Conservation (phyloP, 2,888 invertebrate genomes). For the Furcula furcula region DNA sequence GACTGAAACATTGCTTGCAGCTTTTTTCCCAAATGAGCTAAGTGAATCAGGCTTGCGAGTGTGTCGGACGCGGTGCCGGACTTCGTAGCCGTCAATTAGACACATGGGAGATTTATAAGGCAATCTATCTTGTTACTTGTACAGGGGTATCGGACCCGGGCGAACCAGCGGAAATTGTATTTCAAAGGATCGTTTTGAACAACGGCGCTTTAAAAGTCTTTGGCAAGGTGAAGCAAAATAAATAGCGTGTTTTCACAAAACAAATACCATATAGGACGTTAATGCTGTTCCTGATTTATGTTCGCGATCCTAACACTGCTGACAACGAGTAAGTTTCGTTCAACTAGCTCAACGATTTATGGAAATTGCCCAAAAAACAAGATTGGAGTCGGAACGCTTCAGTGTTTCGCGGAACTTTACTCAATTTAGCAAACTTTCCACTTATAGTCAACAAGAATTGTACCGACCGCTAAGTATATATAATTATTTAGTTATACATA, state of each 20-base stretch:
- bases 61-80: slow-evolving; percentile 37
- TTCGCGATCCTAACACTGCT: slow-evolving; percentile 22
- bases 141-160: slow-evolving; percentile 37
- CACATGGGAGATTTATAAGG: slow-evolving; percentile 72
- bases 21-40: slow-evolving; percentile 45
- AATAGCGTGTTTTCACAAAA: slow-evolving; percentile 37
- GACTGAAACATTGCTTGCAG: slow-evolving; percentile 34
- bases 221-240: slow-evolving; percentile 36
- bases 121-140: slow-evolving; percentile 68
- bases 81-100: slow-evolving; percentile 73
- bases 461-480: no score
- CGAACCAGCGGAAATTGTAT: slow-evolving; percentile 61
- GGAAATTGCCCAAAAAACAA: slow-evolving; percentile 21
- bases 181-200: slow-evolving; percentile 50
- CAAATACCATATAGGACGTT: slow-evolving; percentile 37
- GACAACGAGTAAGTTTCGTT: slow-evolving; percentile 30
- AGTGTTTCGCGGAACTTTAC: slow-evolving; percentile 1
- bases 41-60: slow-evolving; percentile 55
- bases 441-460: background rate
- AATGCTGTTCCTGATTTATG: slow-evolving; percentile 37
- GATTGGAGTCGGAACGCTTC: slow-evolving; percentile 1
- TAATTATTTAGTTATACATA: no score
- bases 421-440: slow-evolving; percentile 7
- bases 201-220: slow-evolving; percentile 40
- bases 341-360: slow-evolving; percentile 17